These are phyloP conservation scores for Thamnaconus septentrionalis DNA, from an alignment of 2,113 vertebrate species.

Conservation along the genomic window DNA sequence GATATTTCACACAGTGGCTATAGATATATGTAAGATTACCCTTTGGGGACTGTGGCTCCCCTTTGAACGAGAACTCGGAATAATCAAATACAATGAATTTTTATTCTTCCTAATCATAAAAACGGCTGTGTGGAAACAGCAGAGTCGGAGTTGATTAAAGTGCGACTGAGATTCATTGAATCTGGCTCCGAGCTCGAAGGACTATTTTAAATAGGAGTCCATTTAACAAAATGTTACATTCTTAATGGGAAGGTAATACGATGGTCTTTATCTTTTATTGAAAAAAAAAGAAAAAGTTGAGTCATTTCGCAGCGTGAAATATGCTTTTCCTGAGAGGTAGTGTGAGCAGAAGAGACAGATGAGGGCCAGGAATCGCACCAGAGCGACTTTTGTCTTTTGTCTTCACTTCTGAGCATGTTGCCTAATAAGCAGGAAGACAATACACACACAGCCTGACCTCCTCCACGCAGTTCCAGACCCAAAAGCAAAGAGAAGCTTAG, in stretches of 20 bases:
- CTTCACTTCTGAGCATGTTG: too few species aligned
- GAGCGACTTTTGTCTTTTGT: background rate
- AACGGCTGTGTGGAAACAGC: conserved; percentile 63
- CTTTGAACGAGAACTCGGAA: conserved; percentile 70
- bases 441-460: too few species aligned
- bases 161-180: conserved; percentile 70
- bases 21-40: conserved; percentile 72
- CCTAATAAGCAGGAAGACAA: too few species aligned
- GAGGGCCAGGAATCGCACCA: conserved; percentile 42
- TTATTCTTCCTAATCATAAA: conserved; percentile 76
- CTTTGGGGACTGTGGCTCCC: conserved; percentile 63
- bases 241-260: conserved; percentile 80
- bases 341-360: conserved; percentile 33
- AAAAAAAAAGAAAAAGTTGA: conserved; percentile 44
- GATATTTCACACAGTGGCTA: conserved; percentile 66
- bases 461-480: too few species aligned
- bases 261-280: conserved; percentile 75
- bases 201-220: conserved; percentile 79
- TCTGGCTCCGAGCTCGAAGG: conserved; percentile 66
- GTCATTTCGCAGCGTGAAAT: conserved; percentile 63
- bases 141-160: conserved; percentile 73
- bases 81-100: conserved; percentile 80
- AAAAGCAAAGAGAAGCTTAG: too few species aligned
- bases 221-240: conserved; percentile 78
- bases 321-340: conserved; percentile 55